Evolutionary conservation across 2,888 invertebrate genomes (phyloP), one percentile per base, ranked within the genome.

Genomic region (Stenodera caucasica): DNA sequence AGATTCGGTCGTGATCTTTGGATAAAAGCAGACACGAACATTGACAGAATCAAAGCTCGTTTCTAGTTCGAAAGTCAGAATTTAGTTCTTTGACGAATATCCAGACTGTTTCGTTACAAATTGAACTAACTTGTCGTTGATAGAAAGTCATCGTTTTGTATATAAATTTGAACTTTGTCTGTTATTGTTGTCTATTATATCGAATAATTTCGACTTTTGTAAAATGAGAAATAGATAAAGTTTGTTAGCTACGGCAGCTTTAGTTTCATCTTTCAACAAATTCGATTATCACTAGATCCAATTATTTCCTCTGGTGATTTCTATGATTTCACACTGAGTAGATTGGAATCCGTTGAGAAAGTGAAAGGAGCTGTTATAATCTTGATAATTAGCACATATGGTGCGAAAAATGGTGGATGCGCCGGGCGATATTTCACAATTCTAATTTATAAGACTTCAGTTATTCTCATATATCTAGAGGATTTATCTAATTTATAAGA

Each of bases 91-190:
- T 45, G 45, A 45, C 6, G 12, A 45, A 21, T 45, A 45, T 11
- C 2, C 1, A 8, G 11, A 40, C 18, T 40, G 45, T n/a, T 45
- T 45, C 6, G 12, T 18, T 45, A 45, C 45, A 45, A 45, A 45
- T 45, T 45, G 21, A 45, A 45, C 45, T 23, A 45, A 45, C 45
- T 45, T 45, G 45, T 45, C 45, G 23, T 45, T 23, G 21, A 45
- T 11, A 3, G 4, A 23, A 45, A 21, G 21, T 45, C 23, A 45
- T n/a, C 23, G 12, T 23, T 45, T 45, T 2, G 18, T 45, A n/a
- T 11, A 12, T 3, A 18, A 45, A 4, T 21, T 11, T 11, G 1
- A 45, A 45, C 45, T 45, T 45, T 21, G 15, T 12, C 21, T 45
- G 9, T 21, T 21, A 45, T 45, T 45, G 21, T 21, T 45, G 2